A percentile compares a stretch with the other conserved stretches of the same genome.
phyloP scores from a whole-genome alignment of 1,140 invertebrate genomes.

The Gonatopus flavifemur region DNA sequence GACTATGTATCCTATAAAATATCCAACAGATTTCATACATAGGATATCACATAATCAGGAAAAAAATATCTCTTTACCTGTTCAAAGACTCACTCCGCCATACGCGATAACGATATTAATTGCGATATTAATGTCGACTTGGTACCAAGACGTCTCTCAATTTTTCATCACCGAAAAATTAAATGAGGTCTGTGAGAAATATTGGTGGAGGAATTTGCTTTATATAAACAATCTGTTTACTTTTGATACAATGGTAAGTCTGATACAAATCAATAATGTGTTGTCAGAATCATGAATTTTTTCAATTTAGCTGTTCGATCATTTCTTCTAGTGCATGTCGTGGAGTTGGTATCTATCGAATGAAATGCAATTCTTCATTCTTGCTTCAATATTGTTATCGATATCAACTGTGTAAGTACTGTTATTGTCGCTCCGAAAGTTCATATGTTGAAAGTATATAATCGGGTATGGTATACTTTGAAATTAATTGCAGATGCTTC shows the following conservation, averaged over 20 bases:
- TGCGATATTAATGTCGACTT: slow-evolving; percentile 55
- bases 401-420: slow-evolving; percentile 60
- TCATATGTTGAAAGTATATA: neutral
- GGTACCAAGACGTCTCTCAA: slow-evolving; percentile 54
- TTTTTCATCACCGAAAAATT: slow-evolving; percentile 59
- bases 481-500: slow-evolving; percentile 46
- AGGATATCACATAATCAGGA: too few relatives aligned
- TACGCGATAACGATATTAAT: slow-evolving; percentile 60
- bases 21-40: too few relatives aligned
- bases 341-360: slow-evolving; percentile 82
- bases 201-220: slow-evolving; percentile 67
- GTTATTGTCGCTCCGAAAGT: neutral
- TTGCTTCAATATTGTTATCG: slow-evolving; percentile 58
- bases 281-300: neutral
- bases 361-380: slow-evolving; percentile 77
- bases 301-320: slow-evolving; percentile 2
- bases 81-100: slow-evolving; percentile 50
- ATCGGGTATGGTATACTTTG: slow-evolving; percentile 1
- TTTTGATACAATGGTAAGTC: slow-evolving; percentile 55
- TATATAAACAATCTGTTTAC: slow-evolving; percentile 65
- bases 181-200: slow-evolving; percentile 59
- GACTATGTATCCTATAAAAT: too few relatives aligned
- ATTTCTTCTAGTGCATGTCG: slow-evolving; percentile 71
- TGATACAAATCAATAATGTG: neutral
- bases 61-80: too few relatives aligned